phyloP scores from a whole-genome alignment of 1,140 invertebrate species.

The Luehdorfia chinensis region DNA sequence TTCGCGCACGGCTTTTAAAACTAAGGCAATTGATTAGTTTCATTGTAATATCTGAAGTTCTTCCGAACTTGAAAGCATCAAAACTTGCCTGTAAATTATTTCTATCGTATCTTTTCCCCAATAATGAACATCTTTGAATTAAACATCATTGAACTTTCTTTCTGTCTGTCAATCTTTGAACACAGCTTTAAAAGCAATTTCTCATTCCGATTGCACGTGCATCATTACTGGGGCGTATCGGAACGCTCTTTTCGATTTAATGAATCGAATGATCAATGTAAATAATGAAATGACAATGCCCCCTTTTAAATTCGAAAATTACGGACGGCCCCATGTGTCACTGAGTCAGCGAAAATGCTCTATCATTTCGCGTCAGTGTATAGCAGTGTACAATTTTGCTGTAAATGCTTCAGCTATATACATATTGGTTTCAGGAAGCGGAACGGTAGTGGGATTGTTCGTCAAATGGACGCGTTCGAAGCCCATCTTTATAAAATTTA shows the following conservation, averaged over 20 bases:
- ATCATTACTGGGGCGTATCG: slow-evolving; percentile 5
- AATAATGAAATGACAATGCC: slow-evolving; percentile 13
- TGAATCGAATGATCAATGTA: slow-evolving; percentile 18
- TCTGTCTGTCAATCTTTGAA: slow-evolving; percentile 12
- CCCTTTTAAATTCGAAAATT: slow-evolving; percentile 12
- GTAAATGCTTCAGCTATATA: not conserved
- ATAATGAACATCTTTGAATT: too few species aligned
- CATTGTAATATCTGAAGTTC: too few species aligned
- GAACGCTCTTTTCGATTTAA: slow-evolving; percentile 6
- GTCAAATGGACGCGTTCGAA: too few species aligned
- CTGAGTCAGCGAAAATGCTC: slow-evolving; percentile 12
- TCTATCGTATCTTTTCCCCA: too few species aligned
- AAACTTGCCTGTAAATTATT: too few species aligned
- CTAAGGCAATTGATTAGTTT: too few species aligned
- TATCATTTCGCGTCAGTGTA: slow-evolving; percentile 5
- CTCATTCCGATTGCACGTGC: slow-evolving; percentile 7
- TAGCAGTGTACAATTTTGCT: not conserved
- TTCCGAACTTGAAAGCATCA: too few species aligned
- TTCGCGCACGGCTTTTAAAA: too few species aligned
- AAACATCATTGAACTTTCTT: slow-evolving; percentile 6
- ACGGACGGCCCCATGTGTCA: slow-evolving; percentile 15
- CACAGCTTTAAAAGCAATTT: slow-evolving; percentile 10
- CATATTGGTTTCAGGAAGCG: slow-evolving; percentile 4
- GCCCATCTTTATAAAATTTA: too few species aligned
- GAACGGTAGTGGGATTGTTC: too few species aligned